Percentiles rank a stretch among this genome's conserved stretches.
phyloP scores from a whole-genome alignment of 2,797 vertebrate species.

The Uromys caudimaculatus region DNA sequence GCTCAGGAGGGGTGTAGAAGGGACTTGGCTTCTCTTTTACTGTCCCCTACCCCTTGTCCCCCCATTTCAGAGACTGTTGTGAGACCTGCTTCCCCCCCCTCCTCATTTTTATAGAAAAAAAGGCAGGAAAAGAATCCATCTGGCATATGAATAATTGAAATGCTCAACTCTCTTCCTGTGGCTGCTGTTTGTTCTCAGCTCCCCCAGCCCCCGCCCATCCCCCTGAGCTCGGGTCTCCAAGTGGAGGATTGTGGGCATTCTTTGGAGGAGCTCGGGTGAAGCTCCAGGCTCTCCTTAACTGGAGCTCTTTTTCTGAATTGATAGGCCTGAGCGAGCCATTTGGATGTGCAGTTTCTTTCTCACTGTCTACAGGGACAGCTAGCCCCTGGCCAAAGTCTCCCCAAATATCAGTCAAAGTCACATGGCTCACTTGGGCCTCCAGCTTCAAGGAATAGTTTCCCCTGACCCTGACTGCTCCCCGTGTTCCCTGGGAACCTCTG shows the following conservation, averaged over 20 bases:
- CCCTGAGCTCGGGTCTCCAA: slow-evolving; percentile 90
- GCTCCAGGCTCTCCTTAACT: neutral
- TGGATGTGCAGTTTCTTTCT: neutral
- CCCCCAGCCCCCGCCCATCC: slow-evolving; percentile 88
- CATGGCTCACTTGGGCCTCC: neutral
- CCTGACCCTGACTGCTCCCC: neutral
- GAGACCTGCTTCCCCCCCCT: slow-evolving; percentile 67
- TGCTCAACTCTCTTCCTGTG: slow-evolving; percentile 99
- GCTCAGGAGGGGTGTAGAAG: neutral
- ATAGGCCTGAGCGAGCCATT: neutral
- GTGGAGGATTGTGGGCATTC: slow-evolving; percentile 82
- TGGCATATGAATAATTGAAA: slow-evolving; percentile 99
- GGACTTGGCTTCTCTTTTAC: neutral
- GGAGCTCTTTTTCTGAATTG: neutral
- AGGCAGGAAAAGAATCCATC: slow-evolving; percentile 97
- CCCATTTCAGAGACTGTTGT: slow-evolving; percentile 54
- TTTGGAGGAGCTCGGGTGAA: slow-evolving; percentile 19
- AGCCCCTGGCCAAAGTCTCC: slow-evolving; percentile 10
- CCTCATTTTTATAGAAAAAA: slow-evolving; percentile 85
- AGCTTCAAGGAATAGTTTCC: neutral
- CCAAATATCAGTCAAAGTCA: slow-evolving; percentile 33
- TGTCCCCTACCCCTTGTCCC: neutral
- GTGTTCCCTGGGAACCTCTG: neutral
- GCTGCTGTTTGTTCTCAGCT: slow-evolving; percentile 94
- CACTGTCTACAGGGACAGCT: rapidly evolving